Evolutionary conservation across 2,888 invertebrate species (phyloP).

Genomic region (Phortica magna): DNA sequence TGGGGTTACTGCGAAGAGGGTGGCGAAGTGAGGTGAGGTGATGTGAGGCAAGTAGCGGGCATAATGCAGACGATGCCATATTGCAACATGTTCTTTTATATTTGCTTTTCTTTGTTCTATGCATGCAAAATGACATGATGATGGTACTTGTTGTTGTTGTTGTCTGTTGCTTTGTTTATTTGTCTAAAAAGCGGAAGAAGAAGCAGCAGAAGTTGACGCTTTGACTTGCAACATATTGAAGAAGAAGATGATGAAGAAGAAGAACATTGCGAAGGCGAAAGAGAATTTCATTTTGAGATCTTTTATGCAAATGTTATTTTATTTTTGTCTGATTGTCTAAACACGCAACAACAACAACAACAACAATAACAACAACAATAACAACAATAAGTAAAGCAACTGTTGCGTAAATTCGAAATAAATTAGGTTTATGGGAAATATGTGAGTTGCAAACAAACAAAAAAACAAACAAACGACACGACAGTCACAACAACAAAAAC

Average conservation of each 20-base stretch:
- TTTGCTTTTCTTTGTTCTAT: neutral
- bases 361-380: neutral
- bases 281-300: neutral
- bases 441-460: too few relatives aligned
- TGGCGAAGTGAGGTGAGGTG: too few relatives aligned
- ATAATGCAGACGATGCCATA: too few relatives aligned
- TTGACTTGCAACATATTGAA: too few relatives aligned
- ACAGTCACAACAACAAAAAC: neutral
- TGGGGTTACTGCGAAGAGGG: too few relatives aligned
- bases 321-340: neutral
- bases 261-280: too few relatives aligned
- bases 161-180: conserved; percentile 8
- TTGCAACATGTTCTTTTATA: too few relatives aligned
- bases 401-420: conserved; percentile 10
- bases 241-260: too few relatives aligned
- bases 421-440: conserved; percentile 22
- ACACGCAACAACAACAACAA: conserved; percentile 14
- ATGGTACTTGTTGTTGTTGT: conserved; percentile 38
- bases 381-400: neutral
- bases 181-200: too few relatives aligned
- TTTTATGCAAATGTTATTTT: neutral
- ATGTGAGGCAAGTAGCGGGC: too few relatives aligned
- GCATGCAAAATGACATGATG: conserved; percentile 16
- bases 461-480: neutral
- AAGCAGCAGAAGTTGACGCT: too few relatives aligned